Base-by-base conservation (phyloP, 2,888 invertebrate genomes). In the Rhagium mordax region DNA sequence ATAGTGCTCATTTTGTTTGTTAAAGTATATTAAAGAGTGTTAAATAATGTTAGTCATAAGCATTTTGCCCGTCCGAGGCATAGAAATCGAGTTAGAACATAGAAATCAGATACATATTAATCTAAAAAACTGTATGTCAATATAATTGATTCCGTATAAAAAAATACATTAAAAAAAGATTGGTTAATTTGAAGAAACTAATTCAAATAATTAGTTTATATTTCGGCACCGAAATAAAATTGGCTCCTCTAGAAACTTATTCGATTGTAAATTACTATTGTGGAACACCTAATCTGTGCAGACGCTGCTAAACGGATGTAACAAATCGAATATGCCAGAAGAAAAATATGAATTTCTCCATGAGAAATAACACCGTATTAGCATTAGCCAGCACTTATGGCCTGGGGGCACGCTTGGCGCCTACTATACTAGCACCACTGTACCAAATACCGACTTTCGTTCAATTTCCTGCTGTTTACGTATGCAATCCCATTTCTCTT, bases 381-480 rank as follows among this genome's bases (percentile, higher is more conserved):
- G 41, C 41, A 41, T 41, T 29, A 59, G 29, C 21, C 15, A n/a
- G 29, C 27, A 15, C 16, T n/a, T 15, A 49, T 59, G n/a, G 1
- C 59, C 59, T 8, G 33, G 4, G 59, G 59, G 29, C 33, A 27
- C 8, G 18, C 7, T 16, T 65, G 65, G 65, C 65, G 65, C 65
- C 65, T 65, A 20, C 24, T 21, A 8, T 49, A 29, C 51, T 51
- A 51, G 24, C 15, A 48, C 49, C 53, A 20, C 65, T 33, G 65
- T 59, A 59, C 59, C 21, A 59, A 59, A 65, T 65, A 65, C 51
- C 65, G 27, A 65, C 65, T 65, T 65, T 65, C 65, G 53, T 53
- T 33, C 20, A 10, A 20, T 20, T 65, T 65, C 65, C 65, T 65
- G 65, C 53, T 65, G 53, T 24, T 21, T 27, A 27, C 47, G 18